Conservation (phyloP, 2,113 vertebrate species). For the Alosa alosa region DNA sequence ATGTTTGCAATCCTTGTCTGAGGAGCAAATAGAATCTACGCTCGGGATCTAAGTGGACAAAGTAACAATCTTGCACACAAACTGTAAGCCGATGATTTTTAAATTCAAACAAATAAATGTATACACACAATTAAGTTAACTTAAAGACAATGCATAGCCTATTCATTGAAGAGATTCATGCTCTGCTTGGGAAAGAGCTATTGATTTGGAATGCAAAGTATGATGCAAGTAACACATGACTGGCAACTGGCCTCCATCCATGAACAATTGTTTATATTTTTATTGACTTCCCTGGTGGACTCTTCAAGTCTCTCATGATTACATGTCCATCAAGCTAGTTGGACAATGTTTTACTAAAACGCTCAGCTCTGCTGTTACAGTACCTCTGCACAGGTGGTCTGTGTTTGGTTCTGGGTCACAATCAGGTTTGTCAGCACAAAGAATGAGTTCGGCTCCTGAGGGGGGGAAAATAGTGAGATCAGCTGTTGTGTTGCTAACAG, state of each 20-base stretch:
- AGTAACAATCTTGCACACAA: background rate
- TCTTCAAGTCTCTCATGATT: too few species aligned
- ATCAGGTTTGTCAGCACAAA: constrained; percentile 85
- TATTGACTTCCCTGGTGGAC: too few species aligned
- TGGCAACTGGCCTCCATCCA: background rate
- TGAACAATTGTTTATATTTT: background rate
- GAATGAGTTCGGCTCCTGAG: constrained; percentile 75
- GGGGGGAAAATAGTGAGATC: background rate
- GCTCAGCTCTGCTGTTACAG: background rate
- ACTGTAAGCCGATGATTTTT: background rate
- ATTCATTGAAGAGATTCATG: too few species aligned
- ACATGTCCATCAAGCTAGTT: background rate
- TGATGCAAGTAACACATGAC: background rate
- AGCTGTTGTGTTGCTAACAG: background rate
- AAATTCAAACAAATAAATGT: background rate
- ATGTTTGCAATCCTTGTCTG: constrained; percentile 55
- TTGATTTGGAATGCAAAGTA: background rate
- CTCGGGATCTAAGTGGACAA: constrained; percentile 69
- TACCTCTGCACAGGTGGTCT: too few species aligned
- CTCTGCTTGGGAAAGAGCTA: background rate
- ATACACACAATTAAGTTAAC: background rate
- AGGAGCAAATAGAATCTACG: constrained; percentile 55
- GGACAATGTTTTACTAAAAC: background rate
- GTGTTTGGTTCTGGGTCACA: constrained; percentile 65
- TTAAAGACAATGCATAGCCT: background rate